phyloP scores from a whole-genome alignment of 2,113 vertebrate genomes.

The Campylorhamphus procurvoides region DNA sequence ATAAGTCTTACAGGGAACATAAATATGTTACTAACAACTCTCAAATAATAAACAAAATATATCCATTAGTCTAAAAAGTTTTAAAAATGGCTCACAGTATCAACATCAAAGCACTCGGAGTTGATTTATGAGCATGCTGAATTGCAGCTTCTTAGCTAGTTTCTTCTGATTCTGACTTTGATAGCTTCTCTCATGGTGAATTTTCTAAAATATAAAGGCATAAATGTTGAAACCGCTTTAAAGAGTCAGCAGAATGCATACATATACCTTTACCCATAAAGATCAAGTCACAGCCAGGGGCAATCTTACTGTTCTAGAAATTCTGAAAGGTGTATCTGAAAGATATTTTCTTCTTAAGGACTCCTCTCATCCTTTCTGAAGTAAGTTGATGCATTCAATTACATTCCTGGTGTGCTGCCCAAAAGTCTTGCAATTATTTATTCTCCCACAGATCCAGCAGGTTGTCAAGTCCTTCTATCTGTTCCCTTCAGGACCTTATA shows the following conservation, averaged over 20 bases:
- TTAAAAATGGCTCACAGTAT: not conserved
- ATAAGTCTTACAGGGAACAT: not conserved
- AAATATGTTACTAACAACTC: not conserved
- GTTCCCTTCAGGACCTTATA: not conserved
- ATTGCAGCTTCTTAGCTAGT: not conserved
- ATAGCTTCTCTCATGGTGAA: not conserved
- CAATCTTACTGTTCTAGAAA: not conserved
- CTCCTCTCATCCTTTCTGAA: not conserved
- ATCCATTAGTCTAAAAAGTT: not conserved
- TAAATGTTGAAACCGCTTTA: not conserved
- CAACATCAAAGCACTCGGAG: not conserved
- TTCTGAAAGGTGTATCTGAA: not conserved
- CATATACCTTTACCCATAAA: not conserved
- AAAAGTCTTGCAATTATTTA: not conserved
- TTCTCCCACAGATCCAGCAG: not conserved
- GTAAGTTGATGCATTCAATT: not conserved
- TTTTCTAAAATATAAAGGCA: not conserved
- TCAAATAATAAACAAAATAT: not conserved
- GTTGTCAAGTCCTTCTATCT: slow-evolving; percentile 25
- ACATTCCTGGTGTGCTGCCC: not conserved
- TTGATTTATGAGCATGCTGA: not conserved
- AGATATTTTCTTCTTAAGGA: not conserved
- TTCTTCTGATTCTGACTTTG: not conserved
- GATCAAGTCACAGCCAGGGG: not conserved
- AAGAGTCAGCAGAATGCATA: not conserved